Evolutionary conservation across 2,113 vertebrate species (phyloP), one percentile per base, ranked within the genome.

Genomic region (Cygnus buccinator): DNA sequence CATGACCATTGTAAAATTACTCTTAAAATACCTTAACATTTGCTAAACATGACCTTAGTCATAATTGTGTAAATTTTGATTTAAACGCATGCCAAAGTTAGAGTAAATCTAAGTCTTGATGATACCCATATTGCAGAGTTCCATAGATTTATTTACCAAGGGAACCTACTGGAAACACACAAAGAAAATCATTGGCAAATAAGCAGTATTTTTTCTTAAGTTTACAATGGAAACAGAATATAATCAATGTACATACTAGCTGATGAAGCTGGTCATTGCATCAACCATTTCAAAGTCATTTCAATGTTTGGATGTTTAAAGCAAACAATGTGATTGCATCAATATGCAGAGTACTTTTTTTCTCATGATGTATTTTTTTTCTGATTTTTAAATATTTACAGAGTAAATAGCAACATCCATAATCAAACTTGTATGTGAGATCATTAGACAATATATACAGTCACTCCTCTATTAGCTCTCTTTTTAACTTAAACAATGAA

Each of bases 401-500:
- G 54, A 82, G 20, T 37, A 84, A 87, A 84, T 23, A 91, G 41
- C 43, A 91, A 90, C 29, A 93, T 4, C 28, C 58, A 66, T 6
- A 13, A 83, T 66, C 72, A 48, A 95, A 73, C 9, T 35, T 18
- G 50, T 44, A 76, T 6, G 58, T 21, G 39, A 90, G 63, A 90
- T 94, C 75, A 76, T 93, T 87, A 88, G 39, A 44, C 62, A 85
- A 31, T 43, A 84, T 29, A 83, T 35, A 72, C n/a, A 84, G 33
- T 57, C 33, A 87, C 17, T 68, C 66, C 61, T 89, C 68, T 52
- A 72, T 84, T 76, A 93, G 46, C 43, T 76, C 46, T 66, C 63
- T 84, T 66, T 78, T 71, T 89, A 28, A 65, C 44, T 84, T 83
- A 35, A 91, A 95, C 85, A 94, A 92, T 62, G 39, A 44, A 90